These are phyloP conservation scores for Parapsyche elsis DNA, from an alignment of 1,140 invertebrate species.

Conservation along the genomic window DNA sequence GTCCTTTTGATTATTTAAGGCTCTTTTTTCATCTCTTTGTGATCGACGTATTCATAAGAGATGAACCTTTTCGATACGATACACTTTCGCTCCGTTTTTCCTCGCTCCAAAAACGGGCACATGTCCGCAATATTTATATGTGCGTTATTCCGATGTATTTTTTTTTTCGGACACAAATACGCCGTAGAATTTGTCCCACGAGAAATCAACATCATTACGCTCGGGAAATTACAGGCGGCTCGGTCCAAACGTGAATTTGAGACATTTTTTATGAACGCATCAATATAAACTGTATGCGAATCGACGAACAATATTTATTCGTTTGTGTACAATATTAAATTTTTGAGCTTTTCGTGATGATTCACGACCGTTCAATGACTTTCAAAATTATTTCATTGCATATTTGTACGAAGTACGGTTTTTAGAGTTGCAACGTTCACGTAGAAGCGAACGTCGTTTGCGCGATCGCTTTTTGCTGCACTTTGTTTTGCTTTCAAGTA, in stretches of 20 bases:
- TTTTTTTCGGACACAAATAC: not conserved
- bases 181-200: conserved; percentile 33
- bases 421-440: too few relatives aligned
- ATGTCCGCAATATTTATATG: conserved; percentile 34
- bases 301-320: too few relatives aligned
- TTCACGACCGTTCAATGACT: too few relatives aligned
- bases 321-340: too few relatives aligned
- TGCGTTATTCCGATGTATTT: not conserved
- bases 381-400: too few relatives aligned
- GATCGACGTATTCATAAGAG: conserved; percentile 22
- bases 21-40: not conserved
- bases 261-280: conserved; percentile 13
- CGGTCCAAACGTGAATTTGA: too few relatives aligned
- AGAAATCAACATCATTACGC: conserved; percentile 54
- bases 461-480: too few relatives aligned
- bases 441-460: too few relatives aligned
- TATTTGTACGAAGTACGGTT: too few relatives aligned
- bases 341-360: too few relatives aligned
- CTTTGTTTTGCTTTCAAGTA: too few relatives aligned
- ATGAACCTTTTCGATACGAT: not conserved
- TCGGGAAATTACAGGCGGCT: conserved; percentile 49
- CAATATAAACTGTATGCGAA: too few relatives aligned
- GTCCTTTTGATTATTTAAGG: conserved; percentile 11
- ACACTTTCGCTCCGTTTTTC: not conserved
- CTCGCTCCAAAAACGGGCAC: not conserved